Conservation (phyloP, 2,113 vertebrate species). For the Sander vitreus region DNA sequence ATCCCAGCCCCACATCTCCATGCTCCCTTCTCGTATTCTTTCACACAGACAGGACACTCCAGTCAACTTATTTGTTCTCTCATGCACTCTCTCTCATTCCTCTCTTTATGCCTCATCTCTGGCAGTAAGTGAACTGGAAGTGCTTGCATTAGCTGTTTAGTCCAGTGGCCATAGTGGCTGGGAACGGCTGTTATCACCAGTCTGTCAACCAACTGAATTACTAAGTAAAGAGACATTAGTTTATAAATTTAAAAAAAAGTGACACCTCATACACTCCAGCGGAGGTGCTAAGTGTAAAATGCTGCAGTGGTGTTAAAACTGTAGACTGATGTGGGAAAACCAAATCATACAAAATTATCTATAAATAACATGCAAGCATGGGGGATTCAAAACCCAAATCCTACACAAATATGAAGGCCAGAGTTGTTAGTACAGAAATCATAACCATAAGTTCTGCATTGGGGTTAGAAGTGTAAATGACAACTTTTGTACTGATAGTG, state of each 20-base stretch:
- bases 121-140: background rate
- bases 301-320: slow-evolving; percentile 31
- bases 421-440: background rate
- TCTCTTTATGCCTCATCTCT: background rate
- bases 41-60: background rate
- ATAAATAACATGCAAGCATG: background rate
- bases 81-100: background rate
- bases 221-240: background rate
- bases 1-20: slow-evolving; percentile 32
- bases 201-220: background rate
- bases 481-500: background rate
- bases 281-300: background rate
- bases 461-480: background rate
- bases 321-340: background rate
- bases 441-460: background rate
- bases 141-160: background rate
- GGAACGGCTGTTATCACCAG: background rate
- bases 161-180: background rate
- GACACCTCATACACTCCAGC: background rate
- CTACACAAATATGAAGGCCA: background rate
- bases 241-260: background rate
- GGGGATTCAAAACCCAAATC: background rate
- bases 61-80: slow-evolving; percentile 25
- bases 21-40: slow-evolving; percentile 13
- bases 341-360: background rate